A percentile compares a stretch with the other conserved stretches of the same genome.
phyloP scores from a whole-genome alignment of 2,888 invertebrate genomes.

The Xestoiulus laeticollis region DNA sequence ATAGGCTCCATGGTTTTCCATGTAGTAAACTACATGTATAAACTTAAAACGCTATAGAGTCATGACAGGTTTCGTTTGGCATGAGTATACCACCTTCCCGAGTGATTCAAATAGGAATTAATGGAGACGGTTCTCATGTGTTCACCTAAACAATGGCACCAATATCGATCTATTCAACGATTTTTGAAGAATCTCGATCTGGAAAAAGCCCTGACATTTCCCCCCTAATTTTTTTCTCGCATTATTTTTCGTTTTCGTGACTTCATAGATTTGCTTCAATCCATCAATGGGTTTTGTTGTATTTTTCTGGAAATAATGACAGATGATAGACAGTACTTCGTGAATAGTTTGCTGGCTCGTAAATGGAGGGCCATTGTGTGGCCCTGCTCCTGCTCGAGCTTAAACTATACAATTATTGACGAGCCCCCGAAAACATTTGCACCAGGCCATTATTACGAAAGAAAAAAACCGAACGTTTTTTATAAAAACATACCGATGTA shows the following conservation, averaged over 20 bases:
- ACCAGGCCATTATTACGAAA: neutral
- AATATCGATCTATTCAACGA: conserved; percentile 31
- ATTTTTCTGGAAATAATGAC: conserved; percentile 24
- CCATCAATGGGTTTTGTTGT: neutral
- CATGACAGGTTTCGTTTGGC: no score
- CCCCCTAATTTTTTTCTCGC: conserved; percentile 16
- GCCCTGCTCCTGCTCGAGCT: conserved; percentile 27
- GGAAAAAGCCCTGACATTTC: conserved; percentile 3
- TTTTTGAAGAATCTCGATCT: conserved; percentile 15
- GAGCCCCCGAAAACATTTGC: conserved; percentile 11
- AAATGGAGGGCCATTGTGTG: conserved; percentile 37
- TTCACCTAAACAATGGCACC: neutral
- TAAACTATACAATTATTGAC: conserved; percentile 37
- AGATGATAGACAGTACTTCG: neutral
- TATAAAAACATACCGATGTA: neutral
- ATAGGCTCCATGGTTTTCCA: no score
- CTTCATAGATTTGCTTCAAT: conserved; percentile 37
- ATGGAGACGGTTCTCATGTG: neutral
- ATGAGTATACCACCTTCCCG: neutral
- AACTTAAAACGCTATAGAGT: no score
- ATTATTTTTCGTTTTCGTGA: conserved; percentile 34
- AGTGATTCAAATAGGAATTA: neutral
- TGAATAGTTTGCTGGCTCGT: neutral
- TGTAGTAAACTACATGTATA: no score
- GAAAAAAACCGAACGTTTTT: conserved; percentile 6